Evolutionary conservation across 2,888 invertebrate genomes (phyloP), one percentile per base, ranked within the genome.

Genomic region (Cistogaster globosa): DNA sequence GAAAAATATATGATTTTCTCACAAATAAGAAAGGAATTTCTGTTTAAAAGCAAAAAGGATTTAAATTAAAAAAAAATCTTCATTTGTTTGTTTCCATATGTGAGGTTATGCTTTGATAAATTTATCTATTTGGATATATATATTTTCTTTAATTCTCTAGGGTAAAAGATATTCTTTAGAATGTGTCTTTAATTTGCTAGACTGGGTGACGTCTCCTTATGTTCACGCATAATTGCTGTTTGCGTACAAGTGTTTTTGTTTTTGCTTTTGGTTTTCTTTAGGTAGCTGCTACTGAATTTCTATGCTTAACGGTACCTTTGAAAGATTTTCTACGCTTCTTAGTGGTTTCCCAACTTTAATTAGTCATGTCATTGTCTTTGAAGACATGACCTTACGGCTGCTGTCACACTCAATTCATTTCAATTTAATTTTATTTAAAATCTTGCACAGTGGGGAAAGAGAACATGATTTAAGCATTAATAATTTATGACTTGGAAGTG

Each of bases 201-300:
- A 81, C 81, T 58, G 42, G 55, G 48, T 55, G 80, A 69, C 84
- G 74, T 80, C 42, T 53, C 32, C 53, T 60, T 18, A 11, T 69
- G 38, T 60, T 68, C 53, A 74, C n/a, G 32, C 58, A 38, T 38
- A 62, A 78, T 67, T 57, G 71, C 63, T 53, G 57, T 77, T 22
- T n/a, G n/a, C n/a, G n/a, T n/a, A n/a, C n/a, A n/a, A n/a, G 53
- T 55, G 22, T 75, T 63, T 76, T 83, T 85, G 83, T 83, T 83
- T 77, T 74, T 82, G 72, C 53, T 76, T 22, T 72, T 68, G 63
- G 51, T 57, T 20, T 5, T 65, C 26, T 36, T 20, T 53, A 58
- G 77, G 51, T 62, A 69, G 45, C 22, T 45, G 80, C 82, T 79
- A 72, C 79, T 63, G 55, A 20, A n/a, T 79, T 42, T 48, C n/a